A percentile compares a stretch with the other conserved stretches of the same genome.
phyloP scores from a whole-genome alignment of 1,140 invertebrate species.

The Bombus picipes region DNA sequence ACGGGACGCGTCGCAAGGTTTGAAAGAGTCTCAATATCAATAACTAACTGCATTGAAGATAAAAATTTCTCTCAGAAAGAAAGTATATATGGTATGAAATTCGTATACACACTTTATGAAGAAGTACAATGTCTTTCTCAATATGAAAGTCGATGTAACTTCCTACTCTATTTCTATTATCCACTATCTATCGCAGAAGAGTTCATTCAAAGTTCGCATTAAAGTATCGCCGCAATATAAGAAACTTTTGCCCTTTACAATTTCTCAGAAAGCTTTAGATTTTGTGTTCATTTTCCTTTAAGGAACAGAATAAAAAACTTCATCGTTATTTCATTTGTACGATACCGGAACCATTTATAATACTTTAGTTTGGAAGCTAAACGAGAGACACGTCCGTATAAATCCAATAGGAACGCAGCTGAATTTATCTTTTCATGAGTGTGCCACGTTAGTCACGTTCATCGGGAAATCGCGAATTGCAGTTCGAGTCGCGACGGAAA shows the following conservation, averaged over 20 bases:
- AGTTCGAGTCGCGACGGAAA: background rate
- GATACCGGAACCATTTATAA: background rate
- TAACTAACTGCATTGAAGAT: background rate
- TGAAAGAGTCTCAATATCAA: background rate
- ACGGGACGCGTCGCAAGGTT: too few species aligned
- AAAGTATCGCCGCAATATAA: background rate
- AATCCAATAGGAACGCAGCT: background rate
- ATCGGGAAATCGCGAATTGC: constrained; percentile 5
- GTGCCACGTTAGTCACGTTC: background rate
- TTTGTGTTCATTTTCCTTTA: background rate
- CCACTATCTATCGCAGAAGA: background rate
- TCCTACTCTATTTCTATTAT: background rate
- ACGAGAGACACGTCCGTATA: too few species aligned
- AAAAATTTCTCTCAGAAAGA: background rate
- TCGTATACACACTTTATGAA: background rate
- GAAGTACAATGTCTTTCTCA: background rate
- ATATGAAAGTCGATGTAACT: constrained; percentile 17
- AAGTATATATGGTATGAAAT: background rate
- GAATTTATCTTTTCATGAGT: background rate
- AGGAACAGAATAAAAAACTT: background rate
- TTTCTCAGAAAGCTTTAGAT: background rate
- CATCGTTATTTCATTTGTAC: background rate
- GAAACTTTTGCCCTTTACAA: background rate
- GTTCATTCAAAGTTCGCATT: background rate
- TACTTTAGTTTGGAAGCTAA: background rate